Conservation (phyloP, 2,888 invertebrate species). For the Polydrusus cervinus region DNA sequence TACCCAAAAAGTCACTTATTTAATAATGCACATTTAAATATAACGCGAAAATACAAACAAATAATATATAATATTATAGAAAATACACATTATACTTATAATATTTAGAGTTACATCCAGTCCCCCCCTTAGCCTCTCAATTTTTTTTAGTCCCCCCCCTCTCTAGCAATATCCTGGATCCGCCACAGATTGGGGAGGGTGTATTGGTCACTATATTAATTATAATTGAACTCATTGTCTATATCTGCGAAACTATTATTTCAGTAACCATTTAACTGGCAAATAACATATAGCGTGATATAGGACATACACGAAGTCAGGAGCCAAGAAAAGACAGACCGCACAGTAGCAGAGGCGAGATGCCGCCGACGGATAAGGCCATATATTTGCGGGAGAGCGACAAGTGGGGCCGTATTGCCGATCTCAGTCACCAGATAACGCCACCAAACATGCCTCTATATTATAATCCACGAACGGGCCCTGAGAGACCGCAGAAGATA, state of each 20-base stretch:
- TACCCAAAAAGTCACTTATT: too few species aligned
- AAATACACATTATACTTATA: too few species aligned
- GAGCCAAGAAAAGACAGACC: slow-evolving; percentile 44
- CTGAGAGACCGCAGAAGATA: slow-evolving; percentile 49
- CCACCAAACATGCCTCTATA: slow-evolving; percentile 64
- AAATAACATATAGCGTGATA: slow-evolving; percentile 31
- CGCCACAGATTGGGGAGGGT: too few species aligned
- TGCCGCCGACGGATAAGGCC: slow-evolving; percentile 59
- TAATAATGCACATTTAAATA: too few species aligned
- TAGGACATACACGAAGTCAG: slow-evolving; percentile 23
- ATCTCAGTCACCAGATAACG: slow-evolving; percentile 67
- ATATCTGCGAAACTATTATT: not conserved
- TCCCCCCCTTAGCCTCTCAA: too few species aligned
- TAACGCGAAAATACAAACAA: too few species aligned
- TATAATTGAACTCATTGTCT: too few species aligned
- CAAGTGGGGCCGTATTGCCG: slow-evolving; percentile 67
- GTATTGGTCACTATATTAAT: too few species aligned
- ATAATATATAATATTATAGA: too few species aligned
- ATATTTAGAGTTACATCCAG: too few species aligned
- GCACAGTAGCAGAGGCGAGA: slow-evolving; percentile 55
- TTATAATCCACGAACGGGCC: slow-evolving; percentile 61
- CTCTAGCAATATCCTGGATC: too few species aligned
- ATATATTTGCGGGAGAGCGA: slow-evolving; percentile 65
- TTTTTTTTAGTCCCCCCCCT: too few species aligned
- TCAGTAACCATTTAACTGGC: slow-evolving; percentile 32